Conservation (phyloP, 2,113 vertebrate species). For the Prunella fulvescens region DNA sequence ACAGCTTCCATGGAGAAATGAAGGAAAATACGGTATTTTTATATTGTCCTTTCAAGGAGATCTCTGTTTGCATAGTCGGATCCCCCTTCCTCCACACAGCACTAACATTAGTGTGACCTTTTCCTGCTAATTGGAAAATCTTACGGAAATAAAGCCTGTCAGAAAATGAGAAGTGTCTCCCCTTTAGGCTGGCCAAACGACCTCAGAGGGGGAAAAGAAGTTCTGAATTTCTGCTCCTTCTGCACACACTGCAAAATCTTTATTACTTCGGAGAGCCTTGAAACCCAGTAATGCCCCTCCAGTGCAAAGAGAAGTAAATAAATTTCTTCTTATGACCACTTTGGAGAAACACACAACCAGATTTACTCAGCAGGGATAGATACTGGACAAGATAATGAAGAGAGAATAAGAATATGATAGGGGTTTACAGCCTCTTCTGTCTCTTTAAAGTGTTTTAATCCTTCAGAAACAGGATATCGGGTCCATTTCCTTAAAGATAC, state of each 20-base stretch:
- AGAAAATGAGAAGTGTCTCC: constrained; percentile 85
- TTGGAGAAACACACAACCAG: constrained; percentile 89
- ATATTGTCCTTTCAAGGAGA: constrained; percentile 76
- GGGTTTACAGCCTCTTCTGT: constrained; percentile 86
- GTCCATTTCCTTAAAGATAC: constrained; percentile 88
- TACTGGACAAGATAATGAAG: constrained; percentile 90
- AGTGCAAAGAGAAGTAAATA: constrained; percentile 87
- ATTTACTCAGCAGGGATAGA: constrained; percentile 87
- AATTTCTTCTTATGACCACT: constrained; percentile 90
- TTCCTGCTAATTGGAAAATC: constrained; percentile 98
- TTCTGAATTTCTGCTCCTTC: constrained; percentile 83
- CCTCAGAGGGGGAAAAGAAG: constrained; percentile 84
- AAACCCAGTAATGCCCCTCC: constrained; percentile 85
- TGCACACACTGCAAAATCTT: constrained; percentile 90
- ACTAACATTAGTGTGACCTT: constrained; percentile 91
- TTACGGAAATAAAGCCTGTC: constrained; percentile 94
- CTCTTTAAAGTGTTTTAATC: constrained; percentile 88
- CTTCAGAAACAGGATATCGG: constrained; percentile 82
- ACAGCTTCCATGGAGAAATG: constrained; percentile 39
- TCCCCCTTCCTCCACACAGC: constrained; percentile 69
- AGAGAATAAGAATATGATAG: constrained; percentile 85
- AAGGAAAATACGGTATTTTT: constrained; percentile 40
- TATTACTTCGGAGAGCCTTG: constrained; percentile 85
- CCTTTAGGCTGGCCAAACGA: constrained; percentile 85
- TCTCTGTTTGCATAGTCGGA: constrained; percentile 78